phyloP scores from a whole-genome alignment of 2,797 vertebrate species.

The Carapus acus region DNA sequence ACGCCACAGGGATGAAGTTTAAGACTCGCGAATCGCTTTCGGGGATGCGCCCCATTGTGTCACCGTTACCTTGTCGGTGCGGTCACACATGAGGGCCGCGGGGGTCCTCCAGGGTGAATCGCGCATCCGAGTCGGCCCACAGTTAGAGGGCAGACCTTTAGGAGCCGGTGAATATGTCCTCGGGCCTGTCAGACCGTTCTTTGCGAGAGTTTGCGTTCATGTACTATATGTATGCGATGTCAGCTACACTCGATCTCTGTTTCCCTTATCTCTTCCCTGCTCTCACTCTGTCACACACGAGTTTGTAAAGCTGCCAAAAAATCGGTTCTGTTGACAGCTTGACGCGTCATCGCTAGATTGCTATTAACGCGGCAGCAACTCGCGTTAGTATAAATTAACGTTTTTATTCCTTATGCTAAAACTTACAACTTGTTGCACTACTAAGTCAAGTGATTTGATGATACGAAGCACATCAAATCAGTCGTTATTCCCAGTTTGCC shows the following conservation, averaged over 20 bases:
- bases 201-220: too few species aligned
- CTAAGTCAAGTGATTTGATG: neutral
- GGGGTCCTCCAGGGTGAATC: constrained; percentile 47
- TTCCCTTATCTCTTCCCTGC: too few species aligned
- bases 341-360: neutral
- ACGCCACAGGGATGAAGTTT: too few species aligned
- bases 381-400: constrained; percentile 6
- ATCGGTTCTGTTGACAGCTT: constrained; percentile 16
- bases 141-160: constrained; percentile 46
- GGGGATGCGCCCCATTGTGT: too few species aligned
- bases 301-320: neutral
- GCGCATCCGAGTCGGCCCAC: constrained; percentile 60
- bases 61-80: too few species aligned
- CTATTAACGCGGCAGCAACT: neutral
- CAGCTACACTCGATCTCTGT: constrained; percentile 22
- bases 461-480: neutral
- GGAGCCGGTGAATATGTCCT: constrained; percentile 34
- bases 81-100: constrained; percentile 56
- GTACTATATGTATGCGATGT: too few species aligned
- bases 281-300: neutral
- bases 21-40: too few species aligned
- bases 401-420: neutral
- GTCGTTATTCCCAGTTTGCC: neutral
- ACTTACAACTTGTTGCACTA: constrained; percentile 52
- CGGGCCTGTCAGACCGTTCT: constrained; percentile 37